Evolutionary conservation across 2,113 vertebrate species (phyloP).

Genomic region (Engystomops pustulosus): DNA sequence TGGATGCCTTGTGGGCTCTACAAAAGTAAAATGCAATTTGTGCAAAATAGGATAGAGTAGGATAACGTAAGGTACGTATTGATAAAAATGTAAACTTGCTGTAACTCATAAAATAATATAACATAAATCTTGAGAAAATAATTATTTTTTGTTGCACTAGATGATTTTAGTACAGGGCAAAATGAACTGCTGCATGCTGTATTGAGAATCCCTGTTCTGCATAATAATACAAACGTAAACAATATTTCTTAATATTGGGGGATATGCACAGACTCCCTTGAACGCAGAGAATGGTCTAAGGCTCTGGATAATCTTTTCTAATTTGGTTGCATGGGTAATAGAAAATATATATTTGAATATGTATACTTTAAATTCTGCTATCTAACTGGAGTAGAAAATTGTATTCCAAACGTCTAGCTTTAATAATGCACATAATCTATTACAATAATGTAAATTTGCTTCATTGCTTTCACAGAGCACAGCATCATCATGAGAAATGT

Average conservation of each 20-base stretch:
- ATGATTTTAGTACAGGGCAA: background rate
- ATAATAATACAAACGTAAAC: background rate
- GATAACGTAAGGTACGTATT: too few relatives aligned
- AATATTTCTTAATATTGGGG: background rate
- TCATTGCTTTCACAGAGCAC: background rate
- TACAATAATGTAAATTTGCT: constrained; percentile 20
- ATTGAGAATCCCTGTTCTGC: background rate
- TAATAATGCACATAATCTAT: background rate
- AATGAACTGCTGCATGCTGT: background rate
- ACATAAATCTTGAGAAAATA: too few relatives aligned
- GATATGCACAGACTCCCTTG: background rate
- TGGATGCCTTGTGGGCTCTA: too few relatives aligned
- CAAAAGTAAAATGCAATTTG: too few relatives aligned
- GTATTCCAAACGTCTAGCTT: background rate
- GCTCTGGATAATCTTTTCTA: constrained; percentile 8
- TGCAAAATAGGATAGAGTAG: too few relatives aligned
- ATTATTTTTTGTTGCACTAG: too few relatives aligned
- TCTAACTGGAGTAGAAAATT: background rate
- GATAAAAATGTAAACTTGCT: too few relatives aligned
- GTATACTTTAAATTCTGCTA: background rate
- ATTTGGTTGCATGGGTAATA: background rate
- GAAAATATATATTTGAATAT: background rate
- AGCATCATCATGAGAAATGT: background rate
- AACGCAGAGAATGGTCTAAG: background rate
- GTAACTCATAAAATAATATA: too few relatives aligned